Evolutionary conservation across 2,888 invertebrate genomes (phyloP), one percentile per base, ranked within the genome.

Genomic region (Lasioglossum zephyrum): DNA sequence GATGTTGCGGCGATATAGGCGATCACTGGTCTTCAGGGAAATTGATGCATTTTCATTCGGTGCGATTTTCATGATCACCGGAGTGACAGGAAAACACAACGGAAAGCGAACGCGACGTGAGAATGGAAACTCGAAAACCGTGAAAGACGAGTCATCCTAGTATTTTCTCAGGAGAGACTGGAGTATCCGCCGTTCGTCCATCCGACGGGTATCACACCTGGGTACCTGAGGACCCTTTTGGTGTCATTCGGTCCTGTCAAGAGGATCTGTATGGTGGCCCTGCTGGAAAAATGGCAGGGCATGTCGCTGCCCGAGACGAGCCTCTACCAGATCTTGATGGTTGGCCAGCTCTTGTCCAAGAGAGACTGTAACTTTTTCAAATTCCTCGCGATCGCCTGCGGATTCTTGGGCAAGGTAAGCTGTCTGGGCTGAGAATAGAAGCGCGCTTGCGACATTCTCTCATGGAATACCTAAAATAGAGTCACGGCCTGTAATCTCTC

Each of bases 181-280:
- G 98, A 98, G 94, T 97, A 97, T 92, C 97, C 97, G 0, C 96
- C 97, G 4, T 96, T 96, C 80, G 96, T 96, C 88, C 97, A 96
- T 85, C 97, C 97, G 86, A 97, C 97, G 3, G 97, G 97, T 0
- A 96, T 98, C 3, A 98, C 98, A 0, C 97, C 97, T 11, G 98
- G 98, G 1, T 97, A 98, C 93, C 95, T 98, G 81, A 97, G 96
- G 93, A 97, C 97, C 26, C 95, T 98, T 39, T 96, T 97, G 87
- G 96, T 97, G 93, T 98, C 98, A 96, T 97, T 98, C 87, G 92
- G 92, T 66, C 74, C n/a, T 63, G 90, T 76, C 76, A 83, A 91
- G 79, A 89, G 74, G 57, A 90, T 93, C 76, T 66, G 86, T 79
- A 60, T 92, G 86, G 89, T 82, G 63, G 85, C 87, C 44, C 82